phyloP scores from a whole-genome alignment of 2,113 vertebrate species.

The Apaloderma vittatum region DNA sequence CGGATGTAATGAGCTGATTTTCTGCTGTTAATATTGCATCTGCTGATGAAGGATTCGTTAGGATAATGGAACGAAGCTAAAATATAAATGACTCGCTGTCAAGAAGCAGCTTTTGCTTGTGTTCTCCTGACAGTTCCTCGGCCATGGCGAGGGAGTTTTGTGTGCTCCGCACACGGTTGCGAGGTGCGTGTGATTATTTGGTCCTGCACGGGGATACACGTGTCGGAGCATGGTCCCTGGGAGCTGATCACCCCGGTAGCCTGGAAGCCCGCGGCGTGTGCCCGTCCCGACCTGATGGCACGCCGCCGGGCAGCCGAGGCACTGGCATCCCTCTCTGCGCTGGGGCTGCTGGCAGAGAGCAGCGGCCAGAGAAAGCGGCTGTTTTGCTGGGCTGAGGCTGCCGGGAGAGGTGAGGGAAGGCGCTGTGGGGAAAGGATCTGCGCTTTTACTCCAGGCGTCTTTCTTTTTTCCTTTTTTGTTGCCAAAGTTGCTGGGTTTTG shows the following conservation, averaged over 20 bases:
- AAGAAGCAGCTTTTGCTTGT: constrained; percentile 99
- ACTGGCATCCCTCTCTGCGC: background rate
- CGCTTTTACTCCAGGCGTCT: background rate
- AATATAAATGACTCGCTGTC: constrained; percentile 99
- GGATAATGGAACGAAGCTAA: constrained; percentile 99
- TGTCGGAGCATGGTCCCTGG: rapidly evolving
- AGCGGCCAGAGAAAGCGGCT: background rate
- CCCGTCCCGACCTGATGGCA: rapidly evolving
- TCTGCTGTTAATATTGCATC: constrained; percentile 99
- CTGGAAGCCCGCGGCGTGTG: background rate
- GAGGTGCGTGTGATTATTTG: background rate
- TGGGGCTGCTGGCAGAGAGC: background rate
- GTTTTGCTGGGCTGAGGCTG: background rate
- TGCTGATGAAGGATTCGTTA: constrained; percentile 99
- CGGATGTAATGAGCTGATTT: constrained; percentile 99
- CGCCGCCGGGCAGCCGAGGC: background rate
- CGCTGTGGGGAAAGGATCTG: background rate
- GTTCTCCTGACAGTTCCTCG: constrained; percentile 95
- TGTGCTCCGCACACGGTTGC: constrained; percentile 13
- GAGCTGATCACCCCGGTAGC: background rate
- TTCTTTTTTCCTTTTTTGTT: background rate
- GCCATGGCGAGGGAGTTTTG: constrained; percentile 75
- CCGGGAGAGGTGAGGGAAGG: background rate
- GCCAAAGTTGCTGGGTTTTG: background rate
- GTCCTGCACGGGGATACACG: background rate